A percentile compares a stretch with the other conserved stretches of the same genome.
phyloP scores from a whole-genome alignment of 1,140 invertebrate species.

The Drosophila lacteicornis region DNA sequence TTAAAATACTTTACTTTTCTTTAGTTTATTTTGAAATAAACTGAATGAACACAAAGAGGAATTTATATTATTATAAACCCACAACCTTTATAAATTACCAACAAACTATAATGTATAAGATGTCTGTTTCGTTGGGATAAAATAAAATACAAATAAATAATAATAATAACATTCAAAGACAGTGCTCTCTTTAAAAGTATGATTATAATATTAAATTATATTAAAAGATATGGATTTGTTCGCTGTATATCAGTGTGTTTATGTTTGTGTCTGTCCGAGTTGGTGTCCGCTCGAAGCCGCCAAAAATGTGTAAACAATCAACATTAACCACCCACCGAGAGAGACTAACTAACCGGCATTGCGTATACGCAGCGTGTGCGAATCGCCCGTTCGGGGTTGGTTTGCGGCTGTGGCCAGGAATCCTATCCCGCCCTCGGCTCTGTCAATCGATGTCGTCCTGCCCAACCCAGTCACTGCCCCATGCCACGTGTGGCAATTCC shows the following conservation, averaged over 20 bases:
- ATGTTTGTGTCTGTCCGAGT: slow-evolving; percentile 36
- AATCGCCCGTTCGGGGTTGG: slow-evolving; percentile 20
- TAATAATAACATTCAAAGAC: too few species aligned
- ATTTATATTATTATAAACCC: too few species aligned
- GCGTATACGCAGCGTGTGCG: slow-evolving; percentile 58
- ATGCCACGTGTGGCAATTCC: slow-evolving; percentile 43
- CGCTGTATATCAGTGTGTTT: slow-evolving; percentile 26
- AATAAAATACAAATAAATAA: too few species aligned
- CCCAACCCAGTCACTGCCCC: slow-evolving; percentile 27
- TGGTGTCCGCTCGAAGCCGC: slow-evolving; percentile 47
- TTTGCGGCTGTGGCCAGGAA: not conserved
- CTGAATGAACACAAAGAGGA: too few species aligned
- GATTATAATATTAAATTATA: too few species aligned
- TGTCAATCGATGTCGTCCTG: slow-evolving; percentile 56
- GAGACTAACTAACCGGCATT: slow-evolving; percentile 56
- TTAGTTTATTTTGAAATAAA: too few species aligned
- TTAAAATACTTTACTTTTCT: too few species aligned
- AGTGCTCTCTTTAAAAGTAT: too few species aligned
- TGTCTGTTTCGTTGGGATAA: too few species aligned
- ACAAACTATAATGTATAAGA: too few species aligned
- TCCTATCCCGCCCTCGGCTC: not conserved
- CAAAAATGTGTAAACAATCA: slow-evolving; percentile 82
- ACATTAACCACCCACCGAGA: slow-evolving; percentile 65
- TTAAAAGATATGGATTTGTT: not conserved
- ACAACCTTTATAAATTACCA: too few species aligned